Base-by-base conservation (phyloP, 1,140 invertebrate species). In the Triops cancriformis region DNA sequence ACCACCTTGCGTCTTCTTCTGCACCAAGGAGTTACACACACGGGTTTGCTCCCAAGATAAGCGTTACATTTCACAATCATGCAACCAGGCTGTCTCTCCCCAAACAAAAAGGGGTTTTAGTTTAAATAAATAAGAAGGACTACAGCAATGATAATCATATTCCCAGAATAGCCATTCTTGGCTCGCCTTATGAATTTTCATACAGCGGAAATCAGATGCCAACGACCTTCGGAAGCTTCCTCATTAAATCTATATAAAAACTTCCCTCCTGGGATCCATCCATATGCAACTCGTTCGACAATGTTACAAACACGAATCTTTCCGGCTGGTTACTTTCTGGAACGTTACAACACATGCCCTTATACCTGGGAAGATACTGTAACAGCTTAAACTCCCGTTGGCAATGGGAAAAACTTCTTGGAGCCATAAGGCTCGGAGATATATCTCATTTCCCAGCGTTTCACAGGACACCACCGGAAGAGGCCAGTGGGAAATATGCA, bases 401-500 rank as follows among this genome's bases (percentile, higher is more conserved):
- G 51, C 23, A 37, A 64, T 64, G 51, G 51, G 51, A 64, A 64
- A 64, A 18, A n/a, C 51, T 37, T 37, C 31, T 37, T 37, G 31
- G 31, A 37, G 51, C 51, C 51, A 64, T 64, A 64, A 64, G 51
- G 51, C 51, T 64, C 51, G 31, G 31, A 37, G 31, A 37, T 37
- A 37, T 64, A 18, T 64, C 51, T 64, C 51, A 14, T 64, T 23
- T 64, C 51, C 51, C 51, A 64, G 51, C 0, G 51, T 64, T 45
- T 7, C 14, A 23, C 51, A 64, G 51, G 51, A 64, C 23, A 18
- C 51, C 14, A 64, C 51, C 51, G 51, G 51, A 64, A 64, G 51
- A 64, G 51, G 51, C 51, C 51, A 64, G 18, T 64, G 51, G 51
- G 51, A 64, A 64, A 64, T 64, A 64, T 64, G 51, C 51, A 64